Base-by-base conservation (phyloP, 2,888 invertebrate species). In the Philaethria dido region DNA sequence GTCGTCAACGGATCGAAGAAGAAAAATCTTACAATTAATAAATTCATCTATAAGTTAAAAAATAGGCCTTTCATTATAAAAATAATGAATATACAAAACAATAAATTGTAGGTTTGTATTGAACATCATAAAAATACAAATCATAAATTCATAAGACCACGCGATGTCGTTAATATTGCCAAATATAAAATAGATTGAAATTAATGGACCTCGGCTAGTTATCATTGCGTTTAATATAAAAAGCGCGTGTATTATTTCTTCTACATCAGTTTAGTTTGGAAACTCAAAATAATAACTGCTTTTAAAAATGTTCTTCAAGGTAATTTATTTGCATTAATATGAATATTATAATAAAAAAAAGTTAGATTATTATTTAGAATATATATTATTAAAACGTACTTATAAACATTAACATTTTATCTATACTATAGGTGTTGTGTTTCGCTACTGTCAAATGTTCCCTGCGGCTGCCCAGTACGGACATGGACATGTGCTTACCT, bases 401-500 rank as follows among this genome's bases (percentile, higher is more conserved):
- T 42, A 4, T 42, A 16, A 22, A 29, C n/a, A 13, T 29, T 33
- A 39, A 16, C 6, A 36, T 55, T 33, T 13, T 2, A 11, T 55
- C 33, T 48, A n/a, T 22, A 11, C 18, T 42, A 20, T 36, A 80
- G 82, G 61, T 80, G 9, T 62, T 78, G 14, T 33, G 80, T 14
- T n/a, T 77, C 5, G 71, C 69, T 33, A 73, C 69, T n/a, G 9
- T 47, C 4, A 22, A n/a, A n/a, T n/a, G 9, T 48, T 39, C 8
- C 16, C 48, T 22, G 48, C 48, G 33, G 36, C 57, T 9, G 57
- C 64, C 2, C 63, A 63, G 33, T 45, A 36, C 20, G 68, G 60
- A n/a, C 77, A 80, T 3, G 78, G 77, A 29, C 78, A 80, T 52
- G n/a, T n/a, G 80, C 79, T 16, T 74, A 78, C 72, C 82, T 81